Percentiles rank a stretch among this genome's conserved stretches.
Conservation (phyloP, 2,888 invertebrate genomes). For the Candidula unifasciata region DNA sequence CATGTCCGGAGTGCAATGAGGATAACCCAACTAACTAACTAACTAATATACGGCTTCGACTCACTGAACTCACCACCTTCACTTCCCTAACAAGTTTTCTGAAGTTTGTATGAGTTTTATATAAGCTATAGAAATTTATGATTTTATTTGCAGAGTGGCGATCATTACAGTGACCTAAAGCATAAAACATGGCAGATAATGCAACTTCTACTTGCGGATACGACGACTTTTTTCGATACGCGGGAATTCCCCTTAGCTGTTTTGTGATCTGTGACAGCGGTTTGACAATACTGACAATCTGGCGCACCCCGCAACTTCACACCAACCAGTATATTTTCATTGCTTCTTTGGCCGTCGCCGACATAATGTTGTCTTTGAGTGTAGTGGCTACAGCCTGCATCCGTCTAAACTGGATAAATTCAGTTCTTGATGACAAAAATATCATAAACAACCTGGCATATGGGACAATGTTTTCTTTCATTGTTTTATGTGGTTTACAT, state of each 20-base stretch:
- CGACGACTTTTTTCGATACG: not conserved
- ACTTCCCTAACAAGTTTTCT: no score
- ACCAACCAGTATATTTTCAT: conserved; percentile 11
- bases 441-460: not conserved
- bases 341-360: not conserved
- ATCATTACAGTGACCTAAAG: no score
- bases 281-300: not conserved
- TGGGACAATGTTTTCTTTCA: not conserved
- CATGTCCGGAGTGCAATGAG: no score
- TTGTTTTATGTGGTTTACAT: not conserved
- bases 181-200: not conserved
- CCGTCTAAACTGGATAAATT: not conserved
- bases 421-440: not conserved
- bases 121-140: no score
- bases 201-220: not conserved
- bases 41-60: no score
- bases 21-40: no score
- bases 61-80: no score
- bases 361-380: not conserved
- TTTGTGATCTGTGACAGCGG: not conserved
- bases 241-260: not conserved
- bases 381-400: not conserved
- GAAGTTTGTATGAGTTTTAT: no score
- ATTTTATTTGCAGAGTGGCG: no score
- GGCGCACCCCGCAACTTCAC: not conserved